Percentiles rank a stretch among this genome's conserved stretches.
phyloP scores from a whole-genome alignment of 2,888 invertebrate genomes.

The Chaitophorus viminalis region DNA sequence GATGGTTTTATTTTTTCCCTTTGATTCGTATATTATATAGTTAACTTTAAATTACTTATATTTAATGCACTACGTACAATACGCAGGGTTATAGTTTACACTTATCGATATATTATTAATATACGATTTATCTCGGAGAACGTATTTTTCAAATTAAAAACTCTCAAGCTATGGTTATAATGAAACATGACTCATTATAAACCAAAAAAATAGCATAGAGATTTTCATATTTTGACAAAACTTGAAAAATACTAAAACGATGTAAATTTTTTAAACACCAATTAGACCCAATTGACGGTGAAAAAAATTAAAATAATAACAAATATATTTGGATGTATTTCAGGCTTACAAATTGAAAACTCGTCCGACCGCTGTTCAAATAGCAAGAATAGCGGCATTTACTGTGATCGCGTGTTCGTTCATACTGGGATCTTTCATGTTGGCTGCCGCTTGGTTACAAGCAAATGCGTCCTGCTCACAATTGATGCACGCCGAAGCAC shows the following conservation, averaged over 20 bases:
- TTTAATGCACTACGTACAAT: too few species aligned
- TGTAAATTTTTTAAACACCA: background rate
- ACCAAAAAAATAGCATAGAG: too few species aligned
- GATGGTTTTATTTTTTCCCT: too few species aligned
- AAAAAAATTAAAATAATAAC: background rate
- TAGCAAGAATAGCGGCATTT: constrained; percentile 84
- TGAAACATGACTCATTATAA: too few species aligned
- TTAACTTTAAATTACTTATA: too few species aligned
- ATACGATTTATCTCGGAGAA: too few species aligned
- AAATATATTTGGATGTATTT: background rate
- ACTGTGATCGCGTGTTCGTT: constrained; percentile 84
- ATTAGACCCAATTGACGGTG: background rate
- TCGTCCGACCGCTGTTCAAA: constrained; percentile 82
- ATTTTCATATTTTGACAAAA: too few species aligned
- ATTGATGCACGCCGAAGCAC: constrained; percentile 63
- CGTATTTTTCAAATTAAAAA: too few species aligned
- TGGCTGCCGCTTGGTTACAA: constrained; percentile 85
- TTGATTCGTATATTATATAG: too few species aligned
- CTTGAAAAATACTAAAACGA: background rate
- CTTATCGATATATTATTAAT: too few species aligned
- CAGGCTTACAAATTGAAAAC: constrained; percentile 81
- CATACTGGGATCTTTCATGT: constrained; percentile 82
- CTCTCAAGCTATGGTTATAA: too few species aligned
- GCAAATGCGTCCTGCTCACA: constrained; percentile 78
- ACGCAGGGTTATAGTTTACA: too few species aligned